Evolutionary conservation across 2,888 invertebrate genomes (phyloP).

Genomic region (Gryllus longicercus): DNA sequence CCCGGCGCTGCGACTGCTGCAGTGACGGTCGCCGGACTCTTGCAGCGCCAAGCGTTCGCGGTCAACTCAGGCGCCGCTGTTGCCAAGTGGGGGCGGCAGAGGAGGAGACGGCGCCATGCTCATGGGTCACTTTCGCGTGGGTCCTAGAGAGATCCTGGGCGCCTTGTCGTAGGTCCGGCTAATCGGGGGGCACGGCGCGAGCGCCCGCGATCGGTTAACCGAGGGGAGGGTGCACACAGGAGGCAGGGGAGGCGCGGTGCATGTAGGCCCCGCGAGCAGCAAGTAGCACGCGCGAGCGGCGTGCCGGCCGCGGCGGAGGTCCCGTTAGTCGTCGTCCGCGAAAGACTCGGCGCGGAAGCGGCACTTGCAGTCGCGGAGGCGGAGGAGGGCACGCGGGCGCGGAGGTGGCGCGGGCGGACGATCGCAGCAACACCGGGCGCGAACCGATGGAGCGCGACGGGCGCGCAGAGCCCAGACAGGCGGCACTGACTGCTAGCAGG

Average conservation of each 20-base stretch:
- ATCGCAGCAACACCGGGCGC: neutral
- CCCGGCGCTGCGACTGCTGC: no score
- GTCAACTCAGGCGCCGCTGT: neutral
- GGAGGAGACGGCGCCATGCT: neutral
- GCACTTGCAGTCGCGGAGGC: neutral
- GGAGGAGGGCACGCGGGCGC: no score
- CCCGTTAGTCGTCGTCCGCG: neutral
- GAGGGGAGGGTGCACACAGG: neutral
- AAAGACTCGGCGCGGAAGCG: neutral
- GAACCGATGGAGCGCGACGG: neutral
- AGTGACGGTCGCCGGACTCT: no score
- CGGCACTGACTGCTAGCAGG: constrained; percentile 17
- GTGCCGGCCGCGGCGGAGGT: neutral
- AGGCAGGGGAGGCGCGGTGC: neutral
- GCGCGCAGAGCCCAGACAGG: neutral
- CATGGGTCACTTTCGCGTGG: neutral
- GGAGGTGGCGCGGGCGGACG: no score
- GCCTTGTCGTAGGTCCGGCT: neutral
- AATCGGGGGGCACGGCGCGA: neutral
- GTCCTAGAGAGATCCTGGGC: neutral
- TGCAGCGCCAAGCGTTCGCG: neutral
- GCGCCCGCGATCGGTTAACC: neutral
- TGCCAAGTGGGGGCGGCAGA: neutral
- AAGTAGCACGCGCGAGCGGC: neutral
- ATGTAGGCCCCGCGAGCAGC: neutral